Conservation (phyloP, 2,888 invertebrate genomes). For the Gerosis bhagava region DNA sequence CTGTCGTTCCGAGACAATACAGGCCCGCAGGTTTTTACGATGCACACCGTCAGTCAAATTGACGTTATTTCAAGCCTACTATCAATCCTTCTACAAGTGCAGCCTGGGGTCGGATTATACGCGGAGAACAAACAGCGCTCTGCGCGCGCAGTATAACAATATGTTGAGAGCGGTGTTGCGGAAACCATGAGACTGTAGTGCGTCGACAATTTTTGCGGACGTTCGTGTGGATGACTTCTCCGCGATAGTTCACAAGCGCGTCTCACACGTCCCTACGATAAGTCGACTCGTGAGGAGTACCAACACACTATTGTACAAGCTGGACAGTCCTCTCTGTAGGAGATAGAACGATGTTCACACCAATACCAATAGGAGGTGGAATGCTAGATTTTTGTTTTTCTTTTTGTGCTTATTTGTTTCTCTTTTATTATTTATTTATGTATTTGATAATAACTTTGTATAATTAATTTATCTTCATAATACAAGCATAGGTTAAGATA, state of each 20-base stretch:
- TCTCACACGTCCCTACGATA: neutral
- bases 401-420: too few species aligned
- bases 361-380: neutral
- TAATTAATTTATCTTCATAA: too few species aligned
- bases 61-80: neutral
- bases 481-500: too few species aligned
- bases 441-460: too few species aligned
- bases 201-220: conserved; percentile 3
- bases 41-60: too few species aligned
- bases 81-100: conserved; percentile 16
- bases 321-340: conserved; percentile 7
- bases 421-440: too few species aligned
- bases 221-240: neutral
- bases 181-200: neutral
- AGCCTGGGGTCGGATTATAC: conserved; percentile 2
- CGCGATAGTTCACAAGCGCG: neutral
- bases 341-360: conserved; percentile 2
- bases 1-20: too few species aligned
- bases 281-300: neutral
- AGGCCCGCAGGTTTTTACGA: too few species aligned
- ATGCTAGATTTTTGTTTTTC: too few species aligned
- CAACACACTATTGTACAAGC: conserved; percentile 9
- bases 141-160: conserved; percentile 1
- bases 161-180: neutral
- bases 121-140: neutral